Evolutionary conservation across 2,888 invertebrate genomes (phyloP), one percentile per base, ranked within the genome.

Genomic region (Smittia sp.): DNA sequence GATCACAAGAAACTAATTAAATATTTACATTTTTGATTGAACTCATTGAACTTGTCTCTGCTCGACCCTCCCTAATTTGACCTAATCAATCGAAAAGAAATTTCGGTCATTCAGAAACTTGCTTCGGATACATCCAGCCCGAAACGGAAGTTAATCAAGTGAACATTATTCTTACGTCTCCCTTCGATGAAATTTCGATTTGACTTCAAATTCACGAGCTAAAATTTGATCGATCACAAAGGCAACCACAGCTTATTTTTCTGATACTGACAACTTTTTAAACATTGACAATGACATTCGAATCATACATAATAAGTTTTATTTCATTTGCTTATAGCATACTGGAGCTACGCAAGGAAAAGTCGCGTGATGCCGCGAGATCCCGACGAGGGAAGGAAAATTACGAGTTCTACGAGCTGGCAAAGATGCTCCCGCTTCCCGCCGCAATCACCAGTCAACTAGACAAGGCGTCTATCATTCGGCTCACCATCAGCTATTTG

Each of bases 381-480:
- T 94, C 94, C 9, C 85, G 96, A 73, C 87, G 96, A 46, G 95
- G 96, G 75, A 95, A 96, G 80, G 97, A 97, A 83, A 97, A 97
- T 85, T 94, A 91, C 82, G 96, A 97, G 85, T 97, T 96, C 85
- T 95, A 96, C 84, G 95, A 96, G 85, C 86, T 97, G 81, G 96
- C 96, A 76, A 95, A 93, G 87, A 94, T 92, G 96, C 86, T 92
- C 83, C 96, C 93, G 27, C 87, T 92, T 76, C 94, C 91, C 20
- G 92, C 94, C 38, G 94, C 94, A 79, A 95, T 94, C 81, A 95
- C 95, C 80, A 93, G 93, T 80, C 94, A 94, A 85, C 86, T 96
- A 85, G 95, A 96, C 84, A 96, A 96, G 85, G 96, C 96, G 76
- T 95, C 96, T 81, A 96, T 96, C 83, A 96, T 96, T 85, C 89